Conservation (phyloP, 2,888 invertebrate genomes). For the Drosophila maculinotata region DNA sequence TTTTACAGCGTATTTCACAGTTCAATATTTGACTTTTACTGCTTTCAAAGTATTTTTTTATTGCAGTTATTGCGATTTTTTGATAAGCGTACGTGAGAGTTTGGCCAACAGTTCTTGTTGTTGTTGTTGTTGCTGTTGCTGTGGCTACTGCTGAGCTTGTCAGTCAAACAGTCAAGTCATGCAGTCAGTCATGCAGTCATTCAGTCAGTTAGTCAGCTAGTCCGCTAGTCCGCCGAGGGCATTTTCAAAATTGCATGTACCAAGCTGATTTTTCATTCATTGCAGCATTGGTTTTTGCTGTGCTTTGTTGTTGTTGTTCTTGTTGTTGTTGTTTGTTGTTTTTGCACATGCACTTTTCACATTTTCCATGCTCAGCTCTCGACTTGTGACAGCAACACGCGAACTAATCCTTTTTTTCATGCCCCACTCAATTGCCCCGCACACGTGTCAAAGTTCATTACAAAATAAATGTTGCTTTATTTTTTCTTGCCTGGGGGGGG, state of each 20-base stretch:
- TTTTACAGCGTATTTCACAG: slow-evolving; percentile 16
- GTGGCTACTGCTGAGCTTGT: slow-evolving; percentile 37
- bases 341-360: slow-evolving; percentile 54
- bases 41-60: neutral
- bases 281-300: slow-evolving; percentile 61
- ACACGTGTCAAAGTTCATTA: slow-evolving; percentile 77
- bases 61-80: slow-evolving; percentile 45
- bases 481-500: neutral
- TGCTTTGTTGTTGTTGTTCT: slow-evolving; percentile 26
- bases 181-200: slow-evolving; percentile 33
- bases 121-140: slow-evolving; percentile 17
- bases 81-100: slow-evolving; percentile 49
- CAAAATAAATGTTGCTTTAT: slow-evolving; percentile 53
- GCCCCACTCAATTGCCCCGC: slow-evolving; percentile 8
- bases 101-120: slow-evolving; percentile 17
- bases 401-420: slow-evolving; percentile 20
- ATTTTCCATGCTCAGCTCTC: slow-evolving; percentile 53
- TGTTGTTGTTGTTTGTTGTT: slow-evolving; percentile 28
- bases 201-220: slow-evolving; percentile 47
- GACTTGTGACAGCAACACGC: slow-evolving; percentile 71
- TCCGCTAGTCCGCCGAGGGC: slow-evolving; percentile 59
- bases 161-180: slow-evolving; percentile 44
- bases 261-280: slow-evolving; percentile 81
- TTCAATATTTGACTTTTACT: slow-evolving; percentile 5
- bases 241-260: slow-evolving; percentile 72